A percentile compares a stretch with the other conserved stretches of the same genome.
phyloP scores from a whole-genome alignment of 2,113 vertebrate genomes.

The Candoia aspera region DNA sequence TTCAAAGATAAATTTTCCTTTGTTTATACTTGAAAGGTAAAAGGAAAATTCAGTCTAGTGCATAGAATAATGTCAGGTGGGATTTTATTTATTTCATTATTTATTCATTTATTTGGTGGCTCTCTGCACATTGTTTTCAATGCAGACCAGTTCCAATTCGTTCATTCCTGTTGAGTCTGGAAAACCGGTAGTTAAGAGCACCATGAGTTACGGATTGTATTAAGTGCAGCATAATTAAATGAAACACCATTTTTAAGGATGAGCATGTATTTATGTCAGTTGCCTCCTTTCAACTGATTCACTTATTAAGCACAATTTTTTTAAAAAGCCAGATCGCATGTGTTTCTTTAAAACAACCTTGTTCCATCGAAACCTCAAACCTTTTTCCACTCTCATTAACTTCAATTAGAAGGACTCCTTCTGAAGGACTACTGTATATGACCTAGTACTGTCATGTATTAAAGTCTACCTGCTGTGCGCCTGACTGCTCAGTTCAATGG shows the following conservation, averaged over 20 bases:
- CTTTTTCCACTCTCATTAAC: conserved; percentile 15
- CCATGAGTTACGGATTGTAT: not conserved
- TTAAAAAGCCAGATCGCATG: not conserved
- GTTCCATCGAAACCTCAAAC: conserved; percentile 1
- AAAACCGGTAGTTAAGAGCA: not conserved
- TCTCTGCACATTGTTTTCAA: not conserved
- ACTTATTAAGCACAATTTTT: not conserved
- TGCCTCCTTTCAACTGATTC: not conserved
- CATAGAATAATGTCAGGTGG: not conserved
- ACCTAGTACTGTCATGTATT: conserved; percentile 3
- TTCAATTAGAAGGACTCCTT: conserved; percentile 6
- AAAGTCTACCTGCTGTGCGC: conserved; percentile 7
- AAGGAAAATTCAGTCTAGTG: not conserved
- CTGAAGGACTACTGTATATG: conserved; percentile 2
- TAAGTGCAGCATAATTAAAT: not conserved
- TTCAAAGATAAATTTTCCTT: not conserved
- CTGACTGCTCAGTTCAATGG: conserved; percentile 13
- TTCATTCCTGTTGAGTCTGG: not conserved
- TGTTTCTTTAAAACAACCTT: not conserved
- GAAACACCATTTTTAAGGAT: not conserved
- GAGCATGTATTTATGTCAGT: not conserved
- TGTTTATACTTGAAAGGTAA: not conserved
- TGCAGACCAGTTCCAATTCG: not conserved
- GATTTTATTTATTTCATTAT: not conserved
- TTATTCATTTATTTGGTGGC: not conserved